Base-by-base conservation (phyloP, 2,113 vertebrate species). In the Nestor notabilis region DNA sequence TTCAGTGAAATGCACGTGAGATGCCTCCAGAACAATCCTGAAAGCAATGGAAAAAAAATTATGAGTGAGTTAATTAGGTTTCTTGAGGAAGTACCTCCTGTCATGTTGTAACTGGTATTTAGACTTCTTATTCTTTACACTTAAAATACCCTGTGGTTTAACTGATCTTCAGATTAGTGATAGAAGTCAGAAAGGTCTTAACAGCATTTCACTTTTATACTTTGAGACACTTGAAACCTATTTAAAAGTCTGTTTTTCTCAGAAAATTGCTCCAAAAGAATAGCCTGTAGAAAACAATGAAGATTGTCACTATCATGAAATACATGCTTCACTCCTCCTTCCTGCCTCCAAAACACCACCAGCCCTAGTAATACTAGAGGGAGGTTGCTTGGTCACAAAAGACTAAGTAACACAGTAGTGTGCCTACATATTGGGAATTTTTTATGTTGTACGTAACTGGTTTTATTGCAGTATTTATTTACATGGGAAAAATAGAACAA, bases 271-370 rank as follows among this genome's bases (percentile, higher is more conserved):
- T 29, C 11, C 29, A 63, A 78, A 79, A 68, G 4, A n/a, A 63
- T 9, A 58, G 12, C 11, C 7, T 5, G 5, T 13, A 39, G 24
- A 31, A 74, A 71, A 79, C 31, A 47, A 49, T 11, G 3, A 21
- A 63, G 50, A 27, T 78, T 60, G 33, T n/a, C 17, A 35, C 28
- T 65, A 11, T 25, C 37, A 18, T 71, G 49, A 13, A 75, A 25
- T 37, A 56, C 0, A 0, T 31, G 3, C 3, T 66, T 63, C 12
- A 9, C 3, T 83, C 35, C 18, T 68, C 16, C 8, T 65, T 78
- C 27, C 31, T 75, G 18, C 7, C 6, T 5, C 14, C 3, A 55
- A 37, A 74, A 35, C 31, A 15, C 1, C 44, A 58, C 7, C n/a
- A 70, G 24, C 8, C 11, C 14, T 39, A n/a, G 4, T 37, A 75